A percentile compares a stretch with the other conserved stretches of the same genome.
These are phyloP conservation scores for Frieseomelitta varia DNA, from an alignment of 1,140 invertebrate genomes.

Conservation along the genomic window DNA sequence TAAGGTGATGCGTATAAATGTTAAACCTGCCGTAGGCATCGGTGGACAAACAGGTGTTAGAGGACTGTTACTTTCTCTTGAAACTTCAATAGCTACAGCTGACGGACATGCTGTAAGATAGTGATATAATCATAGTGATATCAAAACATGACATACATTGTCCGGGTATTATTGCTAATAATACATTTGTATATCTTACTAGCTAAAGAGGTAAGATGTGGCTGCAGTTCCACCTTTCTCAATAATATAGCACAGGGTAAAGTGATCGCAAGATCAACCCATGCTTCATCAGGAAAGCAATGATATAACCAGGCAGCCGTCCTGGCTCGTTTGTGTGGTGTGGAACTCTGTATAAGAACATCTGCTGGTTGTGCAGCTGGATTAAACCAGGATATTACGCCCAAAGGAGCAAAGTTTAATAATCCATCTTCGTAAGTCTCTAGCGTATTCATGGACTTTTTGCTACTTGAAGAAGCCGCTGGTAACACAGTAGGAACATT, in stretches of 20 bases:
- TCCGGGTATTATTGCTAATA: neutral
- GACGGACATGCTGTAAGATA: slow-evolving; percentile 90
- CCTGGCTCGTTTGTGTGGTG: slow-evolving; percentile 90
- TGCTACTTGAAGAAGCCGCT: slow-evolving; percentile 79
- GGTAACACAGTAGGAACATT: slow-evolving; percentile 82
- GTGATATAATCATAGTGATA: slow-evolving; percentile 3
- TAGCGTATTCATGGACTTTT: slow-evolving; percentile 83
- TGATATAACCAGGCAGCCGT: slow-evolving; percentile 96
- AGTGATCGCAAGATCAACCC: slow-evolving; percentile 92
- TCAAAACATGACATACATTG: neutral
- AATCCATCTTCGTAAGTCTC: slow-evolving; percentile 85
- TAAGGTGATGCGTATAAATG: slow-evolving; percentile 91
- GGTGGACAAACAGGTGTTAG: slow-evolving; percentile 87
- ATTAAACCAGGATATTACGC: slow-evolving; percentile 90
- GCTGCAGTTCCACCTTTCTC: slow-evolving; percentile 94
- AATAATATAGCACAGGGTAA: slow-evolving; percentile 94
- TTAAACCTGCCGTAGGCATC: slow-evolving; percentile 91
- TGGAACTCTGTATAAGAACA: slow-evolving; percentile 88
- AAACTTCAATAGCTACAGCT: slow-evolving; percentile 92
- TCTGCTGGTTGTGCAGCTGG: slow-evolving; percentile 94
- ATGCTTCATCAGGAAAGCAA: slow-evolving; percentile 94
- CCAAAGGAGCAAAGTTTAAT: slow-evolving; percentile 94
- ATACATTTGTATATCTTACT: slow-evolving; percentile 82
- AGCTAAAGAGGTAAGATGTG: slow-evolving; percentile 91
- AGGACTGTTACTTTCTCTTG: slow-evolving; percentile 83